Percentiles rank a stretch among this genome's conserved stretches.
phyloP scores from a whole-genome alignment of 2,797 vertebrate genomes.

The Aplochiton taeniatus region DNA sequence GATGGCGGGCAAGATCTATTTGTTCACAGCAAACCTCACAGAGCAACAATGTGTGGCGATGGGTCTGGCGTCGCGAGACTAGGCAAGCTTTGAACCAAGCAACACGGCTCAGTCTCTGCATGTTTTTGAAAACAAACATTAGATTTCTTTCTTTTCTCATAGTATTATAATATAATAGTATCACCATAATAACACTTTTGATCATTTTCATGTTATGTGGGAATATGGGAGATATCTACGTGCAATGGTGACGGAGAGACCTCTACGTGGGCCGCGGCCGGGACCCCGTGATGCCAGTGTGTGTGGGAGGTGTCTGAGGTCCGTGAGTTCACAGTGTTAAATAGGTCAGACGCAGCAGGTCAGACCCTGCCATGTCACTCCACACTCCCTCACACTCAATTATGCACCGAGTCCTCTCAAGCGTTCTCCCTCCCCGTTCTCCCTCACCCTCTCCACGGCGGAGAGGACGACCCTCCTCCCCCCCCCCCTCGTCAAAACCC shows the following conservation, averaged over 20 bases:
- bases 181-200: no score
- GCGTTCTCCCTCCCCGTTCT: background rate
- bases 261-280: no score
- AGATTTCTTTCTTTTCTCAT: no score
- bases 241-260: no score
- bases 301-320: background rate
- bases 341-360: constrained; percentile 34
- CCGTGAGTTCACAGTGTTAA: constrained; percentile 26
- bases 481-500: background rate
- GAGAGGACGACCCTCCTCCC: background rate
- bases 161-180: no score
- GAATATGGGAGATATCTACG: no score
- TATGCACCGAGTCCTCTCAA: constrained; percentile 1
- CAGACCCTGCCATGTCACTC: constrained; percentile 7
- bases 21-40: background rate
- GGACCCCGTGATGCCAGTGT: background rate
- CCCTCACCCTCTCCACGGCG: no score
- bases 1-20: constrained; percentile 41
- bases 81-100: no score
- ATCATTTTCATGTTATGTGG: no score
- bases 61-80: no score
- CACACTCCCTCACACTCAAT: constrained; percentile 15
- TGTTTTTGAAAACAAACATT: no score
- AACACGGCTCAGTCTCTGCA: no score
- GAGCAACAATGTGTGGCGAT: background rate